Evolutionary conservation across 2,888 invertebrate species (phyloP).

Genomic region (Seira sanloemensis): DNA sequence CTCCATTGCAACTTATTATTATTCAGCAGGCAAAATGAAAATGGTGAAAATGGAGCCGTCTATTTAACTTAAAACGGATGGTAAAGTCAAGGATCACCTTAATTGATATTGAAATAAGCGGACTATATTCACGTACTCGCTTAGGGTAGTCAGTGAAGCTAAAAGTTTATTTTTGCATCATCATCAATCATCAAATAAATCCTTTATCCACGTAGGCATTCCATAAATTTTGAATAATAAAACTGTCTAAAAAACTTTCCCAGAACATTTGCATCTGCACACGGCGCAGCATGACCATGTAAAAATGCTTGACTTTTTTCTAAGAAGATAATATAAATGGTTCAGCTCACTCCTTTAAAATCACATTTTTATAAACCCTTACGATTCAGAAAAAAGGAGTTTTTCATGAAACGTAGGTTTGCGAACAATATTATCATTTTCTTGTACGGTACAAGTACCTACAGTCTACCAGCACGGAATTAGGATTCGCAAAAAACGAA

Average conservation of each 20-base stretch:
- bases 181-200: neutral
- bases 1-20: constrained; percentile 2
- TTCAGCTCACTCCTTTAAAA: neutral
- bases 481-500: neutral
- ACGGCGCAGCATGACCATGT: too few species aligned
- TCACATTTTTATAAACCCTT: neutral
- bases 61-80: neutral
- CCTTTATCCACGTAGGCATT: neutral
- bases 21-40: neutral
- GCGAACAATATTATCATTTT: neutral
- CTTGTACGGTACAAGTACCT: constrained; percentile 32
- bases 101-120: too few species aligned
- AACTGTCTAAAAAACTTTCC: neutral
- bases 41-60: too few species aligned
- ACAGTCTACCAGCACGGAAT: neutral
- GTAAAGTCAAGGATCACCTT: neutral
- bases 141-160: neutral
- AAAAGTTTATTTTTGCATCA: neutral
- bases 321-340: neutral
- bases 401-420: neutral
- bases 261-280: neutral
- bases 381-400: neutral
- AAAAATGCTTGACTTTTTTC: neutral
- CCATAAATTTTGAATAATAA: neutral
- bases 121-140: neutral